Evolutionary conservation across 2,888 invertebrate genomes (phyloP).

Genomic region (Lepidocyrtoides sp.): DNA sequence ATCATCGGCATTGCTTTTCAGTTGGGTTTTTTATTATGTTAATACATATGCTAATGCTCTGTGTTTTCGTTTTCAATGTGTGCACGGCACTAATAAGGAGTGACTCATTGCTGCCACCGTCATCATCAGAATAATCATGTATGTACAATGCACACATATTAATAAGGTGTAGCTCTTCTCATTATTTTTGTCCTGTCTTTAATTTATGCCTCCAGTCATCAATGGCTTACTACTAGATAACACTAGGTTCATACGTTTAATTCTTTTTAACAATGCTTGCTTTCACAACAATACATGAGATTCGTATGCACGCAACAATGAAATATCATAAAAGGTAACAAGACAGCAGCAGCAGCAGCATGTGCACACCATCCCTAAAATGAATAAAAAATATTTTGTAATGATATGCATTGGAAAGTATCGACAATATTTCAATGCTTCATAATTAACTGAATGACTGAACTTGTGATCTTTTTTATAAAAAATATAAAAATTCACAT

Average conservation of each 20-base stretch:
- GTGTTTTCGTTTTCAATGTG: not conserved
- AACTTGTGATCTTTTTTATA: slow-evolving; percentile 60
- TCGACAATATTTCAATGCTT: slow-evolving; percentile 51
- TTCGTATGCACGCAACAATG: slow-evolving; percentile 30
- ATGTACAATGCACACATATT: slow-evolving; percentile 28
- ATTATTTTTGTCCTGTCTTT: slow-evolving; percentile 56
- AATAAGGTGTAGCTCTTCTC: slow-evolving; percentile 59
- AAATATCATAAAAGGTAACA: slow-evolving; percentile 56
- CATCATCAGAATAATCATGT: slow-evolving; percentile 22
- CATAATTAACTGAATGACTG: slow-evolving; percentile 70
- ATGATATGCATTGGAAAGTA: slow-evolving; percentile 57
- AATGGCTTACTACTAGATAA: no score
- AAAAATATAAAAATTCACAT: no score
- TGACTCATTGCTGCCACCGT: slow-evolving; percentile 65
- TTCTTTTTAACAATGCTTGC: slow-evolving; percentile 6
- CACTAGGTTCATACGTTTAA: no score
- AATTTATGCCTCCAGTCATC: slow-evolving; percentile 65
- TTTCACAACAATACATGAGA: not conserved
- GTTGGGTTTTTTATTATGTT: slow-evolving; percentile 7
- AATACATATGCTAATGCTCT: slow-evolving; percentile 27
- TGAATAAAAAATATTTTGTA: not conserved
- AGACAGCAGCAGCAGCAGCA: slow-evolving; percentile 42
- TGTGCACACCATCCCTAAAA: slow-evolving; percentile 2
- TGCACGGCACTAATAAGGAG: slow-evolving; percentile 30
- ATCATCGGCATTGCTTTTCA: slow-evolving; percentile 20